Percentiles rank a stretch among this genome's conserved stretches.
Conservation (phyloP, 2,888 invertebrate species). For the Amphimallon solstitiale region DNA sequence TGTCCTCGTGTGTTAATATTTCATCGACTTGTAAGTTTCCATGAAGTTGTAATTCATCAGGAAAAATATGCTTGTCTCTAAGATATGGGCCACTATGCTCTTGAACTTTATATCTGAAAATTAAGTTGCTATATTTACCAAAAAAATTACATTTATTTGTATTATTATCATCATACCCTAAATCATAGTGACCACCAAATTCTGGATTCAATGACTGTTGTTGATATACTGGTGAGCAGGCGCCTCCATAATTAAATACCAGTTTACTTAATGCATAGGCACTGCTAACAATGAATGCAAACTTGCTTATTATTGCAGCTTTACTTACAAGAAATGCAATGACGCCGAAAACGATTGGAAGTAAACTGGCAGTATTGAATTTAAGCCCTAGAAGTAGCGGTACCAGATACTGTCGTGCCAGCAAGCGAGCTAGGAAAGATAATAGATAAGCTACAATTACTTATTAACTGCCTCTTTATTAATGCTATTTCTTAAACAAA, state of each 20-base stretch:
- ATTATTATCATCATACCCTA: constrained; percentile 19
- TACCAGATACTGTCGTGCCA: constrained; percentile 78
- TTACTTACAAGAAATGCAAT: constrained; percentile 80
- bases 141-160: too few species aligned
- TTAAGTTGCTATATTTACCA: too few species aligned
- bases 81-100: constrained; percentile 59
- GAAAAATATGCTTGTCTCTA: constrained; percentile 46
- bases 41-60: constrained; percentile 48
- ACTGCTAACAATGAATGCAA: constrained; percentile 77
- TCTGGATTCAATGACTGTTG: constrained; percentile 36
- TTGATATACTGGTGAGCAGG: constrained; percentile 47
- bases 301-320: constrained; percentile 78
- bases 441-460: too few species aligned
- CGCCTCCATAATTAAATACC: constrained; percentile 52
- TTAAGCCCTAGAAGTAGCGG: constrained; percentile 83
- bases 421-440: constrained; percentile 75
- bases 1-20: constrained; percentile 43
- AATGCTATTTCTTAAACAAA: neutral
- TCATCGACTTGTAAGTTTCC: constrained; percentile 45
- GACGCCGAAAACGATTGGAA: constrained; percentile 78
- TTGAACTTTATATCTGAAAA: constrained; percentile 52
- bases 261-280: constrained; percentile 70
- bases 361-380: constrained; percentile 78
- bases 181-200: constrained; percentile 41
- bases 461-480: neutral